Evolutionary conservation across 2,888 invertebrate species (phyloP).

Genomic region (Biston betularia): DNA sequence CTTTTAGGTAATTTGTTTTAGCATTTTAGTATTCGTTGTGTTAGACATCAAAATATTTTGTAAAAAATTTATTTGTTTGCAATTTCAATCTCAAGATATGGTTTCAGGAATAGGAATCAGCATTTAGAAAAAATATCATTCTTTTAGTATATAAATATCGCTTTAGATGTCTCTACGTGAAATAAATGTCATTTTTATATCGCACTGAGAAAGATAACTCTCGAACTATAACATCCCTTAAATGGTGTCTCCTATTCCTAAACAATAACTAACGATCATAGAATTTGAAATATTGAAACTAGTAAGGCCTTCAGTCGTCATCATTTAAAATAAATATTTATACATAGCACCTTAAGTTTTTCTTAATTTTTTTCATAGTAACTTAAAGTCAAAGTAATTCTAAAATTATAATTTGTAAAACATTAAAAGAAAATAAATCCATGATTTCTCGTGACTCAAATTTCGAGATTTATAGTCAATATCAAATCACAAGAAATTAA

Average conservation of each 20-base stretch:
- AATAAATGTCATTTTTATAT: no score
- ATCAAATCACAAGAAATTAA: constrained; percentile 25
- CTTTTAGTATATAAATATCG: no score
- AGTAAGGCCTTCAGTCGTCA: constrained; percentile 39
- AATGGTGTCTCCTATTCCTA: constrained; percentile 33
- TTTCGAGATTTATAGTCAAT: constrained; percentile 20
- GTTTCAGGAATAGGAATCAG: constrained; percentile 34
- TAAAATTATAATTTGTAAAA: constrained; percentile 30
- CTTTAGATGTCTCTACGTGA: no score
- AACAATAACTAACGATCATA: constrained; percentile 37
- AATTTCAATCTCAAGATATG: constrained; percentile 35
- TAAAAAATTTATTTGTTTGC: not conserved
- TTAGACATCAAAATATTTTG: not conserved
- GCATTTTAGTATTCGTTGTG: no score
- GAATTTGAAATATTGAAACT: constrained; percentile 40
- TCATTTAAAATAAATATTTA: constrained; percentile 36
- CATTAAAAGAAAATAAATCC: constrained; percentile 17
- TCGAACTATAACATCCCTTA: not conserved
- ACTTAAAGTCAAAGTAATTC: constrained; percentile 29
- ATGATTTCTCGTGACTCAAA: constrained; percentile 27
- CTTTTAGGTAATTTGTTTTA: not conserved
- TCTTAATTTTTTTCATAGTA: constrained; percentile 26
- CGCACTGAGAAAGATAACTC: no score
- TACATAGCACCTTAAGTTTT: constrained; percentile 45
- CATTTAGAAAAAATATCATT: constrained; percentile 1